A percentile compares a stretch with the other conserved stretches of the same genome.
Conservation (phyloP, 2,888 invertebrate species). For the Leuctra nigra region DNA sequence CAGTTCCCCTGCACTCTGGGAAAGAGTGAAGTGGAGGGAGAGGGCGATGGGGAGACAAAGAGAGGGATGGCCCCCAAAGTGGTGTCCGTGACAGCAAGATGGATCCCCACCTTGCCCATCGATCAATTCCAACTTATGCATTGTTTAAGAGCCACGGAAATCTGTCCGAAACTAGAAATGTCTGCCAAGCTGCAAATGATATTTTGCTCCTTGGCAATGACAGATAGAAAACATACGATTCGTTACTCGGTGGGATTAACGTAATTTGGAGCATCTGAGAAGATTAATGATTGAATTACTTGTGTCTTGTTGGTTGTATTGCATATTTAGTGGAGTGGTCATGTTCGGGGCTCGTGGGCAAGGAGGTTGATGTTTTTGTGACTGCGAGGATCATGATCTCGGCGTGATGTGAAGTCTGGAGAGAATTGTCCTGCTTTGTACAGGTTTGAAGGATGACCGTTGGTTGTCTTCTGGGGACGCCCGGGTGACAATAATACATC, state of each 20-base stretch:
- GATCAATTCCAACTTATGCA: constrained; percentile 29
- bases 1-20: too few species aligned
- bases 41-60: constrained; percentile 5
- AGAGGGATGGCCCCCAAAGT: constrained; percentile 26
- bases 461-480: constrained; percentile 18
- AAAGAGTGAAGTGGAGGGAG: constrained; percentile 1
- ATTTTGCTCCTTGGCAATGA: background rate
- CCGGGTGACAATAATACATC: constrained; percentile 18
- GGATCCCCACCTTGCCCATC: constrained; percentile 28
- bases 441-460: constrained; percentile 18
- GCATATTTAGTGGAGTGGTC: too few species aligned
- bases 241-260: too few species aligned
- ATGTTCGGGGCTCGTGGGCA: too few species aligned
- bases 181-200: background rate
- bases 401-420: background rate
- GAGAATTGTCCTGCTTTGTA: constrained; percentile 13
- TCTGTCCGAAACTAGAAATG: constrained; percentile 22
- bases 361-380: background rate
- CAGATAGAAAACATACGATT: constrained; percentile 1
- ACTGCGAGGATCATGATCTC: background rate
- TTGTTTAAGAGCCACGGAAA: constrained; percentile 29
- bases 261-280: too few species aligned
- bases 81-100: constrained; percentile 29
- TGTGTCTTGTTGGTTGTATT: too few species aligned
- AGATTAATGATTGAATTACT: too few species aligned